Evolutionary conservation across 2,797 vertebrate genomes (phyloP).

Genomic region (Emys orbicularis): DNA sequence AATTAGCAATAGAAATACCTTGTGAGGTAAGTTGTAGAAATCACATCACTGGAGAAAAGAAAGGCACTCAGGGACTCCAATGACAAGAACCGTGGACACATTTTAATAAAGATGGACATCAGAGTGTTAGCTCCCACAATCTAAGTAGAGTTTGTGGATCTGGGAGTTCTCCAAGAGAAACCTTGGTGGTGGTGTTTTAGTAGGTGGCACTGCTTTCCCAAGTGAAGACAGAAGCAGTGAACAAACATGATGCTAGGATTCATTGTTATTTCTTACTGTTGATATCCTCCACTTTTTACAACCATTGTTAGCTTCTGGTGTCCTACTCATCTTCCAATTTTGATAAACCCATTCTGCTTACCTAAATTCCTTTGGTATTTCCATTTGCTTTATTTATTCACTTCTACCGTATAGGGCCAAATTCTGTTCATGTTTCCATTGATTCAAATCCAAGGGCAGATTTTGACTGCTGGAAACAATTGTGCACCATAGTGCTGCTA

Average conservation of each 20-base stretch:
- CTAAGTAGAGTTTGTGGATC: rapidly evolving
- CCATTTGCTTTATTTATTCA: constrained; percentile 42
- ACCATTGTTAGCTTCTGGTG: neutral
- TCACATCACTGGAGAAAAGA: neutral
- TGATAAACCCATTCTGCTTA: constrained; percentile 32
- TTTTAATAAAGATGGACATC: neutral
- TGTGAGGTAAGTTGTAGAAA: neutral
- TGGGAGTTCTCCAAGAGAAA: neutral
- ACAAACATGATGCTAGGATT: neutral
- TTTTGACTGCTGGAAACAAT: constrained; percentile 49
- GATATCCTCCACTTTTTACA: constrained; percentile 12
- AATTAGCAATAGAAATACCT: neutral
- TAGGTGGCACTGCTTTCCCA: neutral
- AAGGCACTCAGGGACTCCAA: neutral
- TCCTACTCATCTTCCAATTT: constrained; percentile 19
- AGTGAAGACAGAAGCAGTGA: rapidly evolving
- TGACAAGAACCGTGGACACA: neutral
- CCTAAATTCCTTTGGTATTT: constrained; percentile 53
- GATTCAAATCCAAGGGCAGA: constrained; percentile 43
- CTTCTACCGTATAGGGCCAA: constrained; percentile 33
- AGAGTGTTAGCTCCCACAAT: neutral
- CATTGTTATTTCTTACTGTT: neutral
- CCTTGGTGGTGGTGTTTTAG: neutral
- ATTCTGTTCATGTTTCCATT: constrained; percentile 48
- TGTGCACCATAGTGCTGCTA: constrained; percentile 20